A percentile compares a stretch with the other conserved stretches of the same genome.
Evolutionary conservation across 1,140 invertebrate genomes (phyloP).

Genomic region (Psix sp.): DNA sequence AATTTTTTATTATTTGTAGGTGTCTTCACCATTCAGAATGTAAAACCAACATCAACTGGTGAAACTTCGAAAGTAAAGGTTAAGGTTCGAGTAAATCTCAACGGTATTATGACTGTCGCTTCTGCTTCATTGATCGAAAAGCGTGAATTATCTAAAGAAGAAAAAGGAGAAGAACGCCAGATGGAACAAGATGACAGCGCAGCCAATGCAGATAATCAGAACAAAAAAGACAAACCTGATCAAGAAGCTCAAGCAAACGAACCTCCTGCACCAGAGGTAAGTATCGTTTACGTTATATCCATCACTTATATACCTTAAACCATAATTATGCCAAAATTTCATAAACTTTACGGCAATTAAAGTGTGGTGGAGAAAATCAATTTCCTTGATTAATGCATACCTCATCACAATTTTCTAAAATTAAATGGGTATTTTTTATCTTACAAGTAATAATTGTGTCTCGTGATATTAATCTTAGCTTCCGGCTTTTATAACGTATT

Average conservation of each 20-base stretch:
- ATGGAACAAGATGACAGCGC: conserved; percentile 71
- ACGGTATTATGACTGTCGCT: conserved; percentile 92
- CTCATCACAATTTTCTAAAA: no score
- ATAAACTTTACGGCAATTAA: no score
- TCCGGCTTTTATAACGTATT: no score
- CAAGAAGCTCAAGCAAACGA: conserved; percentile 75
- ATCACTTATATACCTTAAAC: background rate
- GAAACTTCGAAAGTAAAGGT: conserved; percentile 96
- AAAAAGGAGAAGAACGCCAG: conserved; percentile 77
- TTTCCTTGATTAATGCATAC: no score
- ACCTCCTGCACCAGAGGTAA: conserved; percentile 77
- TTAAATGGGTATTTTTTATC: no score
- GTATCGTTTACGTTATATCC: conserved; percentile 1
- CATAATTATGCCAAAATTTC: no score
- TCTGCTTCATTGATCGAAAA: conserved; percentile 92
- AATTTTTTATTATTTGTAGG: conserved; percentile 76
- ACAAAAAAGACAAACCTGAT: conserved; percentile 72
- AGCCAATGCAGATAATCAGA: conserved; percentile 75
- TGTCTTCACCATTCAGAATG: conserved; percentile 88
- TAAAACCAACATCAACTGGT: conserved; percentile 90
- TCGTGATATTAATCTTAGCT: no score
- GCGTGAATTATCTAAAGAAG: conserved; percentile 81
- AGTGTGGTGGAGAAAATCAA: no score
- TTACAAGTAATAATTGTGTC: no score
- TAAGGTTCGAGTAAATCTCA: conserved; percentile 94